phyloP scores from a whole-genome alignment of 2,888 invertebrate species.

The Hecatera dysodea region DNA sequence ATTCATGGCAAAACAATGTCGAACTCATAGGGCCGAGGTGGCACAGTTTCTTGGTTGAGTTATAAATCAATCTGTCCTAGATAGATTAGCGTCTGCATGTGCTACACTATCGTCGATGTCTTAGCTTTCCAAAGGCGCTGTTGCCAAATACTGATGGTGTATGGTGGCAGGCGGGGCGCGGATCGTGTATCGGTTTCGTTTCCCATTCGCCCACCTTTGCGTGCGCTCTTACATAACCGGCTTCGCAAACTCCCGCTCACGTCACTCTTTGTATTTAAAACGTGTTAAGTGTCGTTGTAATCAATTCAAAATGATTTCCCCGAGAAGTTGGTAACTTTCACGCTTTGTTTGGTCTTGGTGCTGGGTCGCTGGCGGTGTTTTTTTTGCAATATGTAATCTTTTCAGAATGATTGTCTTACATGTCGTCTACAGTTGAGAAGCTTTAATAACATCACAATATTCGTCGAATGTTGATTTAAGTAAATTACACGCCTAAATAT shows the following conservation, averaged over 20 bases:
- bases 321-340: slow-evolving; percentile 52
- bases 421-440: not conserved
- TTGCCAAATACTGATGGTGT: slow-evolving; percentile 83
- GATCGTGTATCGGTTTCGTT: slow-evolving; percentile 63
- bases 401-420: slow-evolving; percentile 35
- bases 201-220: slow-evolving; percentile 70
- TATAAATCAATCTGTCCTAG: slow-evolving; percentile 88
- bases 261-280: slow-evolving; percentile 83
- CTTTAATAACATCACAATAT: slow-evolving; percentile 23
- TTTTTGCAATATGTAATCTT: slow-evolving; percentile 31
- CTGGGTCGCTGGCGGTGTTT: slow-evolving; percentile 41
- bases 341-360: slow-evolving; percentile 64
- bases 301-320: slow-evolving; percentile 76
- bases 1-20: slow-evolving; percentile 86
- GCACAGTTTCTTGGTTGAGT: slow-evolving; percentile 88
- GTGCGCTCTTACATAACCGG: slow-evolving; percentile 78
- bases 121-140: slow-evolving; percentile 83
- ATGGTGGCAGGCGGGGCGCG: slow-evolving; percentile 69
- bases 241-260: slow-evolving; percentile 77
- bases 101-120: slow-evolving; percentile 79
- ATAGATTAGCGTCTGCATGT: slow-evolving; percentile 85
- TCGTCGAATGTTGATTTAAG: slow-evolving; percentile 8
- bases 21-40: slow-evolving; percentile 87
- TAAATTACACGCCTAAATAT: slow-evolving; percentile 17
- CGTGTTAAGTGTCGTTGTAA: slow-evolving; percentile 79